Evolutionary conservation across 2,888 invertebrate species (phyloP).

Genomic region (Coleophora deauratella): DNA sequence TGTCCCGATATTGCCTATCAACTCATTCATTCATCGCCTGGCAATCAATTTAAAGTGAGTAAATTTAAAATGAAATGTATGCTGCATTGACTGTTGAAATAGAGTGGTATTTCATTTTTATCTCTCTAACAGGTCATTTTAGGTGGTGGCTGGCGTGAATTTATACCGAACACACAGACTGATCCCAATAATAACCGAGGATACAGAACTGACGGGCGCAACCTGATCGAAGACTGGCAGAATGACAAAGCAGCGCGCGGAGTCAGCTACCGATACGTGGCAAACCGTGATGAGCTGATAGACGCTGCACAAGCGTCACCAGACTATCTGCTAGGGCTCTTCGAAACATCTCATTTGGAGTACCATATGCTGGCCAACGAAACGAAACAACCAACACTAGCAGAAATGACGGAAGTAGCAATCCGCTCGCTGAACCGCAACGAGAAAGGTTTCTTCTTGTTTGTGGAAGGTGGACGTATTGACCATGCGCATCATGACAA

Average conservation of each 20-base stretch:
- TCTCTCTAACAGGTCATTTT: constrained; percentile 64
- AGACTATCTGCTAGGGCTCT: constrained; percentile 77
- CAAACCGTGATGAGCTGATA: constrained; percentile 53
- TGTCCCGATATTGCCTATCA: constrained; percentile 82
- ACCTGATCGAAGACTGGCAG: constrained; percentile 80
- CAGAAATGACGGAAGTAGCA: constrained; percentile 72
- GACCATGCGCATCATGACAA: constrained; percentile 80
- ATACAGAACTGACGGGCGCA: constrained; percentile 70
- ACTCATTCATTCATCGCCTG: constrained; percentile 76
- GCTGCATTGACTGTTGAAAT: no score
- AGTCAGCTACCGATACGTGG: constrained; percentile 64
- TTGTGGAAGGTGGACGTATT: constrained; percentile 81
- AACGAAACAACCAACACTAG: constrained; percentile 55
- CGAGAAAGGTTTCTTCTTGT: constrained; percentile 82
- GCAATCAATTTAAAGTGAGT: constrained; percentile 77
- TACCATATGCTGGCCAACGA: constrained; percentile 76
- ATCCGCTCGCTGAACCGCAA: constrained; percentile 78
- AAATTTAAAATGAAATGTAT: neutral
- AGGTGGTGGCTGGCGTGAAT: constrained; percentile 78
- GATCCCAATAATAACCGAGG: constrained; percentile 70
- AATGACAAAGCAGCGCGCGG: constrained; percentile 48
- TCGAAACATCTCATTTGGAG: constrained; percentile 75
- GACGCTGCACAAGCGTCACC: constrained; percentile 52
- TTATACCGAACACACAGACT: constrained; percentile 59
- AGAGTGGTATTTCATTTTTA: no score